These are phyloP conservation scores for Xylophagus ater DNA, from an alignment of 2,888 invertebrate species.

Conservation along the genomic window DNA sequence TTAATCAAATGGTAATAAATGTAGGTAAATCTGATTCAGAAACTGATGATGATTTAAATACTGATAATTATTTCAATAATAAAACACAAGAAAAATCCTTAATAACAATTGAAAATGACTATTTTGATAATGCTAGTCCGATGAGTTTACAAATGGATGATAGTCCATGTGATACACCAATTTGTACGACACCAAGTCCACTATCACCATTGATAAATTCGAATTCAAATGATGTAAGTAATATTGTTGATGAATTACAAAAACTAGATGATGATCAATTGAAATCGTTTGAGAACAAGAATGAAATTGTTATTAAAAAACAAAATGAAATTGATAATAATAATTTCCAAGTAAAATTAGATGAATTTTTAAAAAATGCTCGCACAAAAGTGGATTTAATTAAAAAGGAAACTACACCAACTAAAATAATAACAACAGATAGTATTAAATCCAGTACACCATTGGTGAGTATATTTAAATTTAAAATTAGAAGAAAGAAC, in stretches of 20 bases:
- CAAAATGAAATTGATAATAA: conserved; percentile 22
- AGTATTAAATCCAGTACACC: conserved; percentile 24
- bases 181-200: conserved; percentile 7
- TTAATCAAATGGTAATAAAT: conserved; percentile 29
- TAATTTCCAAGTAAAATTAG: conserved; percentile 30
- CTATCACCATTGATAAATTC: too few species aligned
- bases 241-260: neutral
- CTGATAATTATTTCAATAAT: neutral
- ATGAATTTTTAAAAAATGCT: conserved; percentile 31
- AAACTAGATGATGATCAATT: neutral
- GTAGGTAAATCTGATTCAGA: conserved; percentile 17
- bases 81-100: neutral
- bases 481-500: neutral
- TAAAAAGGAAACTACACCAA: conserved; percentile 8
- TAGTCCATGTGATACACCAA: conserved; percentile 15
- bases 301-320: neutral
- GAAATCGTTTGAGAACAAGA: neutral
- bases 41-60: conserved; percentile 2
- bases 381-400: conserved; percentile 24
- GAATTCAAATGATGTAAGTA: neutral
- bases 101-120: conserved; percentile 16
- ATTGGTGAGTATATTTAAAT: conserved; percentile 24
- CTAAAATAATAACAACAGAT: conserved; percentile 1
- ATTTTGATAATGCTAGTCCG: conserved; percentile 30
- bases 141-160: conserved; percentile 30